Conservation (phyloP, 2,113 vertebrate genomes). For the Laticauda laticaudata region DNA sequence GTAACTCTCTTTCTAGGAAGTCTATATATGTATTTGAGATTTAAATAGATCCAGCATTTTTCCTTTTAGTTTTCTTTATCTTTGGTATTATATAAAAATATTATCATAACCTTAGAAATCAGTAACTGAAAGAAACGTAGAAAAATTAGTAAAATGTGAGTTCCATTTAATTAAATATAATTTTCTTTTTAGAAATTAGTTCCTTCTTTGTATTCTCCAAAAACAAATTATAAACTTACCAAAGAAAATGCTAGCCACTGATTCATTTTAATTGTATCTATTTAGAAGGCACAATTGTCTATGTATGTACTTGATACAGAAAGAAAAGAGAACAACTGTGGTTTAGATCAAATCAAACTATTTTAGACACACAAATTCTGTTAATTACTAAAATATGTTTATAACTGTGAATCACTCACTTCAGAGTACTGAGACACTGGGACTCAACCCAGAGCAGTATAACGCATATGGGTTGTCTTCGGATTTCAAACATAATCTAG, state of each 20-base stretch:
- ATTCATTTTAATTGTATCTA: conserved; percentile 49
- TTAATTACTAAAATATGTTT: background rate
- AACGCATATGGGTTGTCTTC: background rate
- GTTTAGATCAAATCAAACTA: background rate
- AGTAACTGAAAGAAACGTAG: background rate
- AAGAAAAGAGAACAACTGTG: background rate
- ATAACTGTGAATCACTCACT: background rate
- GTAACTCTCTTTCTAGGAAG: background rate
- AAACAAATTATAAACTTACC: background rate
- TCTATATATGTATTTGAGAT: too few relatives aligned
- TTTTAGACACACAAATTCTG: background rate
- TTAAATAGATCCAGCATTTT: background rate
- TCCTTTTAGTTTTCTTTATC: background rate
- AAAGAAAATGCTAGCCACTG: conserved; percentile 47
- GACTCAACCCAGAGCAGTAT: background rate
- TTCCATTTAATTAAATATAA: background rate
- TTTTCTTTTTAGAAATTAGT: background rate
- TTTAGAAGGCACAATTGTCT: conserved; percentile 44
- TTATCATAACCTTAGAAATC: background rate
- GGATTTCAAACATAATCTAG: background rate
- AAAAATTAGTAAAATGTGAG: background rate
- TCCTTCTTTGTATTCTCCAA: background rate
- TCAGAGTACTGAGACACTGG: background rate
- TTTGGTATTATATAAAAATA: background rate
- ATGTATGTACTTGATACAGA: background rate